phyloP scores from a whole-genome alignment of 2,797 vertebrate genomes.

The Parauchenoglanis punctatus region DNA sequence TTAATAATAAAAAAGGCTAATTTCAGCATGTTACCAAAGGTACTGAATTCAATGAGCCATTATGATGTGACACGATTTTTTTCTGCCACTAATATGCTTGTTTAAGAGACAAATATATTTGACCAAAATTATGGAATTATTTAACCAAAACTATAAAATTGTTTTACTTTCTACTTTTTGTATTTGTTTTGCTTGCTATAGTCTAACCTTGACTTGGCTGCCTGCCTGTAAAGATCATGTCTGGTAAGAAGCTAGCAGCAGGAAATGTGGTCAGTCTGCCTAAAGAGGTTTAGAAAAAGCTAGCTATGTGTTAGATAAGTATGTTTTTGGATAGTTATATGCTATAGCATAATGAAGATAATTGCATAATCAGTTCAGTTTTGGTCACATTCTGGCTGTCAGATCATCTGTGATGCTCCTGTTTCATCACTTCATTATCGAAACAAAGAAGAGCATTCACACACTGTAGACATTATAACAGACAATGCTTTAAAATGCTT shows the following conservation, averaged over 20 bases:
- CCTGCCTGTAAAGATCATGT: not conserved
- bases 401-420: not conserved
- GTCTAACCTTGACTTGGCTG: constrained; percentile 10
- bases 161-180: not conserved
- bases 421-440: not conserved
- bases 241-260: not conserved
- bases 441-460: not conserved
- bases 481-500: not conserved
- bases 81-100: not conserved
- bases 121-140: too few species aligned
- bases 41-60: not conserved
- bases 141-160: not conserved
- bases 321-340: not conserved
- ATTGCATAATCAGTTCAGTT: not conserved
- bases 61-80: not conserved
- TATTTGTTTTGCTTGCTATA: not conserved
- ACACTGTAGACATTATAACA: not conserved
- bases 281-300: not conserved
- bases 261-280: not conserved
- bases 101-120: not conserved
- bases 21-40: constrained; percentile 10
- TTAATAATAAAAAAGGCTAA: constrained; percentile 9
- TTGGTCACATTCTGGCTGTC: not conserved
- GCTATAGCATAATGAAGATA: not conserved
- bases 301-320: not conserved